Base-by-base conservation (phyloP, 1,140 invertebrate genomes). In the Scaptomyza graminum region DNA sequence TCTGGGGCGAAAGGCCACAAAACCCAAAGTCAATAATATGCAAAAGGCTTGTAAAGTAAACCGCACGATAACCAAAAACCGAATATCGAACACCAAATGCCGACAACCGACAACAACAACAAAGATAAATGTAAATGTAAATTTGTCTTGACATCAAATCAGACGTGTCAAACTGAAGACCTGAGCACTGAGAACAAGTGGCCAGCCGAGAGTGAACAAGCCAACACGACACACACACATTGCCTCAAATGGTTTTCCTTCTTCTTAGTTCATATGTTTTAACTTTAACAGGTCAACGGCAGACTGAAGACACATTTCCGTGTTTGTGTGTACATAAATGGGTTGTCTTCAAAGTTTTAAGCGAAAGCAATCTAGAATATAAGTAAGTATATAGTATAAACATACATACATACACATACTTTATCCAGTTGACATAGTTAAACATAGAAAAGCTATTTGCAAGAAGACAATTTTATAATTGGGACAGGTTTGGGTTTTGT, bases 91-190 rank as follows among this genome's bases (percentile, higher is more conserved):
- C 18, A 22, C 18, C 18, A 3, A 1, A 22, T 22, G 12, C 9
- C 3, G 9, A 37, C 34, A 8, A 12, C 11, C 18, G 4, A 49
- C 28, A 54, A 25, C n/a, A 16, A 15, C 16, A 46, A 60, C 31
- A 37, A 31, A 5, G 52, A 52, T 4, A 62, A 39, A 65, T 37
- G 61, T 79, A 65, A 72, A 74, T 79, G 71, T 49, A 79, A 68
- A 69, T 68, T 84, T 73, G 49, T 56, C 56, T 51, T 63, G 43
- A 73, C 73, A 76, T 80, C 67, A 76, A 85, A 83, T 85, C 81
- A 80, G 52, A 68, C 61, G 76, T 84, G 76, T 80, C 81, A 74
- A 76, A 69, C 41, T 60, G 43, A 43, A 51, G 43, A 39, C 31
- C 41, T 16, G 61, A 47, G 50, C 39, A 52, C 39, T 31, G 15